Percentiles rank a stretch among this genome's conserved stretches.
phyloP scores from a whole-genome alignment of 2,888 invertebrate genomes.

The Sussaba pulchella region DNA sequence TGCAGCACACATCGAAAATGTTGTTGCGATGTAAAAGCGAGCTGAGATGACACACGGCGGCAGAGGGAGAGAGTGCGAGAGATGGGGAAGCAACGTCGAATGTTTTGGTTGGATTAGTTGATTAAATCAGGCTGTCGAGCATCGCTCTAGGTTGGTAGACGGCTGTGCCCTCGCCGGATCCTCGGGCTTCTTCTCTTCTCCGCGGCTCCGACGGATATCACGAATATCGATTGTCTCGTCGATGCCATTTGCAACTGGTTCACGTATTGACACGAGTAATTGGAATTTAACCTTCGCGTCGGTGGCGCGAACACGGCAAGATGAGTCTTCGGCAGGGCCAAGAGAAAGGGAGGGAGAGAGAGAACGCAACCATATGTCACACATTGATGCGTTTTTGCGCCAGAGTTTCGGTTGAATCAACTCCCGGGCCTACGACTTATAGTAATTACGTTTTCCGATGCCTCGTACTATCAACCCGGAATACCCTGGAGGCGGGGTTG shows the following conservation, averaged over 20 bases:
- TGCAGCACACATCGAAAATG: constrained; percentile 37
- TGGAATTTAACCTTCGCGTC: constrained; percentile 68
- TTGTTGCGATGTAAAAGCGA: constrained; percentile 5
- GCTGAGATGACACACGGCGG: constrained; percentile 16
- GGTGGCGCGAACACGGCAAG: background rate
- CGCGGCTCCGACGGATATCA: constrained; percentile 25
- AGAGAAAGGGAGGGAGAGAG: too few relatives aligned
- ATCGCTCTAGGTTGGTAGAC: constrained; percentile 66
- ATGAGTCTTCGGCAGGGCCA: too few relatives aligned
- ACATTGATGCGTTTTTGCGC: too few relatives aligned
- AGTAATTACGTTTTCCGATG: background rate
- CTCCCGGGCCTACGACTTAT: constrained; percentile 8
- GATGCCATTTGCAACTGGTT: constrained; percentile 63
- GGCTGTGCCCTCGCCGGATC: constrained; percentile 31
- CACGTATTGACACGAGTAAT: constrained; percentile 71
- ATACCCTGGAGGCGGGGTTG: background rate
- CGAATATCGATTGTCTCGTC: constrained; percentile 53
- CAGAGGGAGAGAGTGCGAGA: too few relatives aligned
- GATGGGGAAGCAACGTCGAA: constrained; percentile 45
- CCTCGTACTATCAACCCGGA: too few relatives aligned
- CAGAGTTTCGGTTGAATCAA: background rate
- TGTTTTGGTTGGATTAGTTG: constrained; percentile 63
- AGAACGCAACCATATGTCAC: too few relatives aligned
- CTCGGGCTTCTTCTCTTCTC: constrained; percentile 20
- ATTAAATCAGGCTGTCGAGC: constrained; percentile 65